Base-by-base conservation (phyloP, 2,113 vertebrate genomes). In the Andinoacara biseriatus region DNA sequence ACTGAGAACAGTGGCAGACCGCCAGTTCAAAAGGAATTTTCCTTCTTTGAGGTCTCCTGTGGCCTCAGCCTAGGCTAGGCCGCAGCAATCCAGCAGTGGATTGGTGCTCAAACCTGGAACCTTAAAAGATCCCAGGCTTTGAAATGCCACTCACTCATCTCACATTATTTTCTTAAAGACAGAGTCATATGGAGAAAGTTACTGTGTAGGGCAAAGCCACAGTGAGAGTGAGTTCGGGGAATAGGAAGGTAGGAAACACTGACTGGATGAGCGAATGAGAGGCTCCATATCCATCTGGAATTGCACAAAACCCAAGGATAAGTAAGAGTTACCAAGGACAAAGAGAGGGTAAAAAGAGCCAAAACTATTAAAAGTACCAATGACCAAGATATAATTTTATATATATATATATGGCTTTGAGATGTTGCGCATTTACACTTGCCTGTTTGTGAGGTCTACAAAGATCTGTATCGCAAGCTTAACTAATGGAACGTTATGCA, bases 1-100 rank as follows among this genome's bases (percentile, higher is more conserved):
- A 88, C 78, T 43, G 31, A 89, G 91, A 90, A 91, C 91, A 83
- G 93, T 92, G 93, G 94, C 93, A 91, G 80, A 29, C 90, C 11
- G 94, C 93, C 95, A 95, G 92, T 90, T 94, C 89, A 94, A 94
- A 93, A 93, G 80, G 87, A 94, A 91, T 93, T 94, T 93, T 94
- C 89, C 95, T 87, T 92, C 90, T 91, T 56, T 81, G 86, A 95
- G 90, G 92, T 90, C 93, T 95, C 92, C 88, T 87, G 92, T 85
- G 91, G 92, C 91, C 91, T 91, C 87, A 81, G 89, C 90, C 59
- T 49, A 83, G 92, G 91, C 91, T 31, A 86, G 87, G 93, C 95
- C 95, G 4, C 95, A 96, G 94, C 94, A 95, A 95, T 95, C 93
- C 86, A 89, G 89, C 10, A 57, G 84, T 33, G 86, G 82, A 91